These are phyloP conservation scores for Chorisops tibialis DNA, from an alignment of 2,888 invertebrate genomes.

Conservation along the genomic window DNA sequence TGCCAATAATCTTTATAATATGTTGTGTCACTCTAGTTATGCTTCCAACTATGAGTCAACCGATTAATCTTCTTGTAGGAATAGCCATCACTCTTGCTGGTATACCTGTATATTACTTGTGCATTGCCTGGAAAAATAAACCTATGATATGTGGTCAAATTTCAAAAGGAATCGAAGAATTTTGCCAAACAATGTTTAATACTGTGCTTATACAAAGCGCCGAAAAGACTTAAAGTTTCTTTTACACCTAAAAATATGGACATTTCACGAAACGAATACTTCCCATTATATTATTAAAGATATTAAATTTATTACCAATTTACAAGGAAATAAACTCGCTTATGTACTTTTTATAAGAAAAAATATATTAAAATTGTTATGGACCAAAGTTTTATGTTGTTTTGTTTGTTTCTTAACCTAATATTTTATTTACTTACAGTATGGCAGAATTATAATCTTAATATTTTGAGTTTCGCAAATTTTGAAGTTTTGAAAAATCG, in stretches of 20 bases:
- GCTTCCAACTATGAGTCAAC: constrained; percentile 74
- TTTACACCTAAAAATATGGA: neutral
- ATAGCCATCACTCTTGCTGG: constrained; percentile 72
- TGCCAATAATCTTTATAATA: constrained; percentile 75
- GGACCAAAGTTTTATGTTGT: constrained; percentile 22
- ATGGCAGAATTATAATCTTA: no score
- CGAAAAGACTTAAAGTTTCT: constrained; percentile 32
- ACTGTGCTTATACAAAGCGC: constrained; percentile 61
- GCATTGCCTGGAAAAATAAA: constrained; percentile 64
- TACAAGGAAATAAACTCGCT: constrained; percentile 12
- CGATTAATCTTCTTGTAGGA: constrained; percentile 72
- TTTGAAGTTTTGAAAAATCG: no score
- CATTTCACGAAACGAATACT: neutral
- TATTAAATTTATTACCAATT: constrained; percentile 20
- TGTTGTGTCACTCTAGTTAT: constrained; percentile 77
- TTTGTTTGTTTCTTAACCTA: no score
- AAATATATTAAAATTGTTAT: constrained; percentile 15
- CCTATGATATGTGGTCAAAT: constrained; percentile 56
- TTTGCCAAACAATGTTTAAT: constrained; percentile 62
- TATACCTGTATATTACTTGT: constrained; percentile 76
- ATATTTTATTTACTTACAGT: no score
- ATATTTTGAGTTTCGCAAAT: no score
- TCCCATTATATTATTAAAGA: constrained; percentile 11
- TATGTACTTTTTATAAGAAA: constrained; percentile 13
- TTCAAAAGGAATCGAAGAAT: constrained; percentile 55